Percentiles rank a stretch among this genome's conserved stretches.
Evolutionary conservation across 1,140 invertebrate genomes (phyloP).

Genomic region (Musca domestica): DNA sequence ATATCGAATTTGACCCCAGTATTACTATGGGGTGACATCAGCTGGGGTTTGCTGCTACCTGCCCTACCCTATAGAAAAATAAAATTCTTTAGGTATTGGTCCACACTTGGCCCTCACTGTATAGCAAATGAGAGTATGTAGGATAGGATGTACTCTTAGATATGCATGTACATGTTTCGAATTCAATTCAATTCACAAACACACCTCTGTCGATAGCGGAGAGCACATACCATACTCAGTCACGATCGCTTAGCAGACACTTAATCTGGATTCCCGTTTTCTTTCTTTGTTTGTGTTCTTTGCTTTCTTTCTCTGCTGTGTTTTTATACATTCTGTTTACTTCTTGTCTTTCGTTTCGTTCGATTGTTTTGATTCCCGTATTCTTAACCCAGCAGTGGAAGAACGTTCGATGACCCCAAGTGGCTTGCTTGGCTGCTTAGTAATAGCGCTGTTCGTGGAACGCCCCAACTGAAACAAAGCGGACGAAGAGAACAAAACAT

Average conservation of each 20-base stretch:
- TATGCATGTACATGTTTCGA: not conserved
- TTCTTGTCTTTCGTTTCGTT: conserved; percentile 36
- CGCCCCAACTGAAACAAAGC: not conserved
- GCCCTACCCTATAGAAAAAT: too few species aligned
- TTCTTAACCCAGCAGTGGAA: conserved; percentile 44
- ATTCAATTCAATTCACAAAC: not conserved
- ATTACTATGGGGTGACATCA: too few species aligned
- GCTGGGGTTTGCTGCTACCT: too few species aligned
- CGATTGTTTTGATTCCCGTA: conserved; percentile 53
- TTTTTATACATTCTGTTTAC: conserved; percentile 23
- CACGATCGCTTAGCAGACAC: too few species aligned
- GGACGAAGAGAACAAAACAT: conserved; percentile 2
- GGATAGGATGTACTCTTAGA: not conserved
- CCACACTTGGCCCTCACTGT: too few species aligned
- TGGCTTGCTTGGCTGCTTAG: conserved; percentile 8
- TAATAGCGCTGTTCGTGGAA: not conserved
- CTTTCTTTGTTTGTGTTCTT: not conserved
- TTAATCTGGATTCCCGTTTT: not conserved
- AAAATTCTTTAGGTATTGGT: too few species aligned
- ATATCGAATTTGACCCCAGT: too few species aligned
- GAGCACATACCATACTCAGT: too few species aligned
- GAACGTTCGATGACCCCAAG: conserved; percentile 53
- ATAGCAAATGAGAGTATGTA: not conserved
- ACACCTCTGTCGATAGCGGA: too few species aligned
- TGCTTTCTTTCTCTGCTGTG: conserved; percentile 12